Conservation (phyloP, 2,888 invertebrate genomes). For the Cephus sareptanus region DNA sequence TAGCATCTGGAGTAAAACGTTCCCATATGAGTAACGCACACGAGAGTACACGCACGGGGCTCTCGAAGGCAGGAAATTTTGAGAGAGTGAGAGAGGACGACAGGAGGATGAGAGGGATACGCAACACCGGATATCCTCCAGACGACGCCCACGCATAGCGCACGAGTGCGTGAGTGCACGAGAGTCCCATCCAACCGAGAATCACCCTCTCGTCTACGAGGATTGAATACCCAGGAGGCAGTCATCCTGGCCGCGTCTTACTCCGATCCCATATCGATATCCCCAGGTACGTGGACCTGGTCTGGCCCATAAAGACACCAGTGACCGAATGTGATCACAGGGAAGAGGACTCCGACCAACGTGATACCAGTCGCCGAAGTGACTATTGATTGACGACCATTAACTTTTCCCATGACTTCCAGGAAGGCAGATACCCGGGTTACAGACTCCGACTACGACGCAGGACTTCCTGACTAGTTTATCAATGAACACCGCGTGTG, state of each 20-base stretch:
- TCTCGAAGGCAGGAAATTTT: constrained; percentile 3
- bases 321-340: neutral
- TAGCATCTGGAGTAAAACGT: constrained; percentile 5
- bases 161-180: constrained; percentile 31
- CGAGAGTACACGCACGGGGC: neutral
- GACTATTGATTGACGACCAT: neutral
- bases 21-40: neutral
- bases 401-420: neutral
- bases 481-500: constrained; percentile 48
- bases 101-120: constrained; percentile 36
- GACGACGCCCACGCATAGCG: constrained; percentile 48
- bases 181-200: constrained; percentile 14
- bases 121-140: constrained; percentile 63
- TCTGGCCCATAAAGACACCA: too few species aligned
- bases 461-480: constrained; percentile 30
- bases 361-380: neutral
- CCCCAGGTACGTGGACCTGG: neutral
- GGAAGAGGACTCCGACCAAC: neutral
- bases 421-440: neutral
- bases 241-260: constrained; percentile 4
- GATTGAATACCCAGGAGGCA: neutral
- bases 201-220: constrained; percentile 13
- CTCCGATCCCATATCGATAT: neutral
- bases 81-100: constrained; percentile 3
- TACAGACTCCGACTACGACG: neutral